These are phyloP conservation scores for Ptychobarbus kaznakovi DNA, from an alignment of 2,797 vertebrate species.

Conservation along the genomic window DNA sequence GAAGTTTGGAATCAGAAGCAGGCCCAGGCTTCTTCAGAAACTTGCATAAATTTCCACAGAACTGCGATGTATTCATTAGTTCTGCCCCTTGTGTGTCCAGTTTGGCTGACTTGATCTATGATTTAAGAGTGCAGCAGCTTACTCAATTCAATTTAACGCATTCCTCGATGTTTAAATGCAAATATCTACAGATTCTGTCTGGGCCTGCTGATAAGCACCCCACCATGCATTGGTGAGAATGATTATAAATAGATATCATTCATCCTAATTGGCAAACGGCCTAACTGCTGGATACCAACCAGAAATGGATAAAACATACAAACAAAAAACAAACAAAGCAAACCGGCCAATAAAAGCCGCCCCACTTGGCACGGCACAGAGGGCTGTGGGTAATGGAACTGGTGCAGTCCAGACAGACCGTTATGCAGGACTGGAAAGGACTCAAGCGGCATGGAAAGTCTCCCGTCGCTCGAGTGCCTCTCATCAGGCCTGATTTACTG, in stretches of 20 bases:
- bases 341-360: slow-evolving; percentile 22
- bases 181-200: not conserved
- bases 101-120: not conserved
- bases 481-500: slow-evolving; percentile 38
- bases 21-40: not conserved
- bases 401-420: slow-evolving; percentile 22
- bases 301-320: slow-evolving; percentile 22
- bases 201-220: not conserved
- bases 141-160: not conserved
- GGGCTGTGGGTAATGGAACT: slow-evolving; percentile 32
- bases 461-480: slow-evolving; percentile 18
- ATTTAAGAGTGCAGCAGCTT: not conserved
- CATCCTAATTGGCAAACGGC: not conserved
- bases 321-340: slow-evolving; percentile 38
- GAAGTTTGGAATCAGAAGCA: not conserved
- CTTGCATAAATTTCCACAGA: not conserved
- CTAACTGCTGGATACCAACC: not conserved
- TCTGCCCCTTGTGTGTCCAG: not conserved
- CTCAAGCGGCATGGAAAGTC: slow-evolving; percentile 32
- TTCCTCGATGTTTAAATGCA: not conserved
- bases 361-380: slow-evolving; percentile 26
- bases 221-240: not conserved
- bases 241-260: slow-evolving; percentile 9
- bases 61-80: not conserved
- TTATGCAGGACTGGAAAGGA: slow-evolving; percentile 30